A percentile compares a stretch with the other conserved stretches of the same genome.
phyloP scores from a whole-genome alignment of 2,888 invertebrate species.

The Parnassius mnemosyne region DNA sequence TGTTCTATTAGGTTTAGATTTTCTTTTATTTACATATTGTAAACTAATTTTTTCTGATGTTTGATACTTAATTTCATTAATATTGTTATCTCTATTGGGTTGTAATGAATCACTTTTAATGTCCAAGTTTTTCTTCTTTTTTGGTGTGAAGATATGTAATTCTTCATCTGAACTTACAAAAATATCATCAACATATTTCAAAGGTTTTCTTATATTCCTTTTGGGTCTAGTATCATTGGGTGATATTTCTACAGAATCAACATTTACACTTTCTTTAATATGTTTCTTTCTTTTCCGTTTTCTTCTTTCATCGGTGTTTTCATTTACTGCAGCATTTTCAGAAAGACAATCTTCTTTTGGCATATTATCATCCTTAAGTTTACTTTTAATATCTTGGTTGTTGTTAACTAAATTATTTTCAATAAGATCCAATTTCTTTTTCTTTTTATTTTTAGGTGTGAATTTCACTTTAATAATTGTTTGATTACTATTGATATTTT shows the following conservation, averaged over 20 bases:
- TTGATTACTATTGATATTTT: constrained; percentile 31
- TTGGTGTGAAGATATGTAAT: constrained; percentile 66
- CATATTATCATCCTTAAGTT: too few species aligned
- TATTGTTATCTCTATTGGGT: background rate
- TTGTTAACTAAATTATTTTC: constrained; percentile 35
- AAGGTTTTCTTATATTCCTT: constrained; percentile 59
- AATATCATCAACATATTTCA: constrained; percentile 61
- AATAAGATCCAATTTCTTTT: constrained; percentile 45
- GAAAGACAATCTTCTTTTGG: too few species aligned
- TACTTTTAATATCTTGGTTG: constrained; percentile 7
- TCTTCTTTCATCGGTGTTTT: constrained; percentile 30
- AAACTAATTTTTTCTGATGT: background rate
- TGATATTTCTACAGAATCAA: constrained; percentile 17
- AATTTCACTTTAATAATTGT: constrained; percentile 61
- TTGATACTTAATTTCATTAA: background rate
- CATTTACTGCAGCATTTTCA: constrained; percentile 1
- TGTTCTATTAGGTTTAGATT: background rate
- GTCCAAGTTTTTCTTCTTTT: constrained; percentile 50
- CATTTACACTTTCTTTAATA: constrained; percentile 13
- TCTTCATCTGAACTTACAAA: constrained; percentile 68
- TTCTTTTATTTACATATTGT: constrained; percentile 9
- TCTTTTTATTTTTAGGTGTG: constrained; percentile 49
- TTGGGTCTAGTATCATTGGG: constrained; percentile 52
- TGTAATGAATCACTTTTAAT: constrained; percentile 5
- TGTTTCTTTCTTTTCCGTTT: constrained; percentile 40